Base-by-base conservation (phyloP, 2,113 vertebrate species). In the Tragelaphus imberbis region DNA sequence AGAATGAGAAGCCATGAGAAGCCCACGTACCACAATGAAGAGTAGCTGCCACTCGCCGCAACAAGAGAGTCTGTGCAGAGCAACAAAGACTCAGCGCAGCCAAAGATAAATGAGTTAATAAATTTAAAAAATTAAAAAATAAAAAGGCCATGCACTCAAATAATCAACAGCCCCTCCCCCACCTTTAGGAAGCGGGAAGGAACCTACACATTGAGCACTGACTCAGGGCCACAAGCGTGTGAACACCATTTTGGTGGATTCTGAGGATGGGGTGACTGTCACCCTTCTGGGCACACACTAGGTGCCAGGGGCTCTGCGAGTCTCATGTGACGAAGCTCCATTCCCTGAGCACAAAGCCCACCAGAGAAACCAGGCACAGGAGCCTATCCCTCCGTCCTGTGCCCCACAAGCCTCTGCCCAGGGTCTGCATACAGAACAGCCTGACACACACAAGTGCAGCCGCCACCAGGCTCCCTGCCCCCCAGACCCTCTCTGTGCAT, bases 301-400 rank as follows among this genome's bases (percentile, higher is more conserved):
- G 13, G 25, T 23, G 30, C 10, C 1, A 1, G 33, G 44, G 17
- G 51, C 11, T 3, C 28, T 16, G 21, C 0, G 0, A 25, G 9
- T 55, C n/a, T 40, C 1, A 0, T 16, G 40, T 3, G 19, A 55
- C 40, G 14, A 2, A 85, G n/a, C 7, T 9, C 17, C 51, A 75
- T 7, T 81, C 36, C 47, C 4, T 0, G 0, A 71, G 56, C 21
- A 49, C 25, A 8, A 8, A 9, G 30, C 4, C 40, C 30, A 56
- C 27, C 27, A 51, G 87, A 40, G 55, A 86, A 15, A 19, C 21
- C 77, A 16, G 56, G 68, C 36, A 71, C 13, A 63, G 47, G 75
- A 36, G 3, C 25, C 1, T 11, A 19, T 0, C 17, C 19, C 23
- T 5, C 14, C 16, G 0, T 14, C 15, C 5, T 0, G 13, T 0